Conservation (phyloP, 2,888 invertebrate genomes). For the Nemapogon koenigi region DNA sequence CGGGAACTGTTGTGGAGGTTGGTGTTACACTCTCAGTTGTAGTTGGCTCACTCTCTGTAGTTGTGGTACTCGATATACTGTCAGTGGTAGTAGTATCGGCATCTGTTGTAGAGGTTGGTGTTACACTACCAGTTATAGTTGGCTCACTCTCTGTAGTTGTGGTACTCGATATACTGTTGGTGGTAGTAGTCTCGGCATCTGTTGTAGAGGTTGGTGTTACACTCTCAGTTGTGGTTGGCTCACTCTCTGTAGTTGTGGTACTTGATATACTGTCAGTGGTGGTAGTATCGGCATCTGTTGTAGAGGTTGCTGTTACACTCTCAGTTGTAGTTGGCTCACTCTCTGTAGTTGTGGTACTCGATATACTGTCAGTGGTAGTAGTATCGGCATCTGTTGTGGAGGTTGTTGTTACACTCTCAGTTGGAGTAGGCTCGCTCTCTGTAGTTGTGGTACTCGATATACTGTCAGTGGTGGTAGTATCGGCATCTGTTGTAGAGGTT, state of each 20-base stretch:
- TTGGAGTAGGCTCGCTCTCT: not conserved
- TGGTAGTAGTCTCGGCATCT: constrained; percentile 1
- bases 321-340: no score
- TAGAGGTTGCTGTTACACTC: not conserved
- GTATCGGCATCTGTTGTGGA: not conserved
- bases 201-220: not conserved
- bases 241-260: constrained; percentile 1
- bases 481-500: no score
- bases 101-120: constrained; percentile 4
- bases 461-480: constrained; percentile 1
- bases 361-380: not conserved
- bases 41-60: constrained; percentile 1
- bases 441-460: constrained; percentile 3
- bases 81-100: constrained; percentile 3
- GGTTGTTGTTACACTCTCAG: no score
- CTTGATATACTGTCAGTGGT: not conserved
- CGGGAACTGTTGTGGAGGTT: constrained; percentile 7
- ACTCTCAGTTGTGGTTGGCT: constrained; percentile 3
- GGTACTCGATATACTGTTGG: no score
- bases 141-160: constrained; percentile 6
- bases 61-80: constrained; percentile 4
- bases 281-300: not conserved
- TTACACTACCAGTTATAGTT: constrained; percentile 10
- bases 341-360: not conserved
- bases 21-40: constrained; percentile 11